Conservation (phyloP, 2,888 invertebrate genomes). For the Volucella zonaria region DNA sequence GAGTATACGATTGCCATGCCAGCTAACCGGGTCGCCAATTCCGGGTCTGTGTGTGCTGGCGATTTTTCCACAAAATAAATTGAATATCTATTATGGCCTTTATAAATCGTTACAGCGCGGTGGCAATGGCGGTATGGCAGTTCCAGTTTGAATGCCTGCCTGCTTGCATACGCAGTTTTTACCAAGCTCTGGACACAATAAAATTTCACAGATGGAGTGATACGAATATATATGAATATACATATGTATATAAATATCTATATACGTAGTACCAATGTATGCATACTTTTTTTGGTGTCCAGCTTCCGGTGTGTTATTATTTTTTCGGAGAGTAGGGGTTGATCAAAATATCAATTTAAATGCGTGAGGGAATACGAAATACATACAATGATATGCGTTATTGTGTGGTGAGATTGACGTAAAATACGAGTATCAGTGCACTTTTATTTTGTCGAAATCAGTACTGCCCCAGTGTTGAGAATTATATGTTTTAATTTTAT, state of each 20-base stretch:
- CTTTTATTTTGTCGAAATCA: slow-evolving; percentile 35
- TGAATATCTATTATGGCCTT: slow-evolving; percentile 68
- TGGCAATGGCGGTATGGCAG: slow-evolving; percentile 21
- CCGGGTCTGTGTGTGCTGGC: slow-evolving; percentile 37
- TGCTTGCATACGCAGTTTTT: slow-evolving; percentile 61
- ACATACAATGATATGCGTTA: not conserved
- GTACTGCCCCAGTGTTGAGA: not conserved
- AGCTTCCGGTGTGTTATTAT: not conserved
- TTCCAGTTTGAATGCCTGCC: slow-evolving; percentile 27
- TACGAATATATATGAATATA: slow-evolving; percentile 10
- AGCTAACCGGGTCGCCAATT: slow-evolving; percentile 39
- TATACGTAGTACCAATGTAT: too few relatives aligned
- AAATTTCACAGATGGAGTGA: slow-evolving; percentile 44
- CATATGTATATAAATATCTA: not conserved
- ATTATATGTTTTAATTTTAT: slow-evolving; percentile 14
- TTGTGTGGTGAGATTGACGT: not conserved
- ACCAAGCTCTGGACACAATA: slow-evolving; percentile 43
- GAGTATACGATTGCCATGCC: slow-evolving; percentile 46
- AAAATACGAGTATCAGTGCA: not conserved
- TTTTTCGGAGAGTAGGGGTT: too few relatives aligned
- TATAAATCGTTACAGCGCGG: slow-evolving; percentile 65
- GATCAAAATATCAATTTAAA: slow-evolving; percentile 48
- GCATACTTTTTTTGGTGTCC: slow-evolving; percentile 1
- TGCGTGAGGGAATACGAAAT: not conserved
- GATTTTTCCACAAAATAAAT: slow-evolving; percentile 65